A percentile compares a stretch with the other conserved stretches of the same genome.
These are phyloP conservation scores for Cheiracanthium punctorium DNA, from an alignment of 2,888 invertebrate genomes.

Conservation along the genomic window DNA sequence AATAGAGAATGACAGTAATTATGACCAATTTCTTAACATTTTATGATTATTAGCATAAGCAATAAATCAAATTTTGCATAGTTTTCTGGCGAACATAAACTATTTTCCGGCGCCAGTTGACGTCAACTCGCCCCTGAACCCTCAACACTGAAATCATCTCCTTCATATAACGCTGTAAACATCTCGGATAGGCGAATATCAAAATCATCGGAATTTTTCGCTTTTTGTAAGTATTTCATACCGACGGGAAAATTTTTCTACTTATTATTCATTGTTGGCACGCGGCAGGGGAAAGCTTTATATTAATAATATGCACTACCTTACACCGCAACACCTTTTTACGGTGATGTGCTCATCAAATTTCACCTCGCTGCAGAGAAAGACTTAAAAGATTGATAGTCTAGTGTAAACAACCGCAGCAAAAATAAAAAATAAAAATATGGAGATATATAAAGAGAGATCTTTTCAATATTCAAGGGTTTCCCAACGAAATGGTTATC, in stretches of 20 bases:
- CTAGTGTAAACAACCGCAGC: slow-evolving; percentile 41
- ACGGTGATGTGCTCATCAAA: slow-evolving; percentile 43
- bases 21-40: not conserved
- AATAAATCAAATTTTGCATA: not conserved
- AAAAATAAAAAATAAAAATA: not conserved
- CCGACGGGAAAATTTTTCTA: not conserved
- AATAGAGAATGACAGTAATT: not conserved
- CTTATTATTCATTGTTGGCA: slow-evolving; percentile 15
- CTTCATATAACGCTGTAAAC: not conserved
- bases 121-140: slow-evolving; percentile 50
- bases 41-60: not conserved
- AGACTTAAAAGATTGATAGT: not conserved
- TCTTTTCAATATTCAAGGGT: not conserved
- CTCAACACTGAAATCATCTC: not conserved
- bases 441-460: not conserved
- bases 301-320: not conserved
- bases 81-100: not conserved
- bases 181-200: not conserved
- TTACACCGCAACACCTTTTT: not conserved
- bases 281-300: not conserved
- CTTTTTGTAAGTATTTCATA: not conserved
- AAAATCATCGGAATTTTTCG: not conserved
- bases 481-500: not conserved
- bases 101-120: slow-evolving; percentile 4
- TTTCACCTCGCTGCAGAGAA: slow-evolving; percentile 21